These are phyloP conservation scores for Acropora yongei DNA, from an alignment of 64 coral and sea anemone species.

Conservation along the genomic window DNA sequence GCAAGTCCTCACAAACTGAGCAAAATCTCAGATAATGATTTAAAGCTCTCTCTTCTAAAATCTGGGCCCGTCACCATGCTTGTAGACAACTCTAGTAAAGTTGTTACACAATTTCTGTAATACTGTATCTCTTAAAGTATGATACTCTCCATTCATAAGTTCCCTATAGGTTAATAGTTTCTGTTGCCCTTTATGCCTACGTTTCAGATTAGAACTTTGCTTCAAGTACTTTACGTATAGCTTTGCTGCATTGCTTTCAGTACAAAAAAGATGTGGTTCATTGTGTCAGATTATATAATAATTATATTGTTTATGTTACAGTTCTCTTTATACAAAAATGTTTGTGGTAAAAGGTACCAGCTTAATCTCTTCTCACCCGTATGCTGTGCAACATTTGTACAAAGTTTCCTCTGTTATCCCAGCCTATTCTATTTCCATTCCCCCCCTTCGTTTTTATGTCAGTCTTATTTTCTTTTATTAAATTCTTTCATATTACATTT, in stretches of 20 bases:
- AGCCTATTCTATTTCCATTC: too few relatives aligned
- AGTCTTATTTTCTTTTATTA: too few relatives aligned
- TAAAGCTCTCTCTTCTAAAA: constrained; percentile 50
- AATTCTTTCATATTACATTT: too few relatives aligned
- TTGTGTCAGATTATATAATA: neutral
- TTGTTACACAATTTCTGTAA: constrained; percentile 17
- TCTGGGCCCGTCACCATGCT: constrained; percentile 33
- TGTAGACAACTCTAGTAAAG: constrained; percentile 15
- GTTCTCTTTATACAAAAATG: too few relatives aligned
- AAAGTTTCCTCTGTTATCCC: too few relatives aligned
- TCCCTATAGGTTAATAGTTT: constrained; percentile 8
- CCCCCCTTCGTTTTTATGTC: too few relatives aligned
- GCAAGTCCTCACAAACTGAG: constrained; percentile 30
- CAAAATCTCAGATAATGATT: constrained; percentile 50
- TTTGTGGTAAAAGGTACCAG: too few relatives aligned
- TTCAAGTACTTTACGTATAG: neutral
- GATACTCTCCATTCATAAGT: constrained; percentile 18
- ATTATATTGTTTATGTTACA: neutral
- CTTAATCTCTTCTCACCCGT: too few relatives aligned
- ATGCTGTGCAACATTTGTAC: too few relatives aligned
- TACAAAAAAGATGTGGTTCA: neutral
- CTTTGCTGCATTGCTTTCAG: neutral
- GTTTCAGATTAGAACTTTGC: neutral
- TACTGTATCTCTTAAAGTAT: constrained; percentile 6
- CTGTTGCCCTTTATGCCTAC: constrained; percentile 12